Evolutionary conservation across 2,797 vertebrate genomes (phyloP).

Genomic region (Brachyrhaphis roseni): DNA sequence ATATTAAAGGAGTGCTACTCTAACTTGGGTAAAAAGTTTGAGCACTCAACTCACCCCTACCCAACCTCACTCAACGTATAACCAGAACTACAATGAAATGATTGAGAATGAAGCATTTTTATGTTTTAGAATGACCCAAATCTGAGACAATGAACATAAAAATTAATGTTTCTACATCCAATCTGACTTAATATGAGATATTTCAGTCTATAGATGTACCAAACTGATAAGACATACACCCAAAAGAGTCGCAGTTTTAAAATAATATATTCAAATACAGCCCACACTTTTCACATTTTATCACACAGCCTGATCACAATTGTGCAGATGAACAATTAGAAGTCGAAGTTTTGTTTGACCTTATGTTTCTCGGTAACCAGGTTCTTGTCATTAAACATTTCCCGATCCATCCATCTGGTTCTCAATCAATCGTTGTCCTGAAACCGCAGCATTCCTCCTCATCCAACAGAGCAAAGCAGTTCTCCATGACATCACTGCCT

Average conservation of each 20-base stretch:
- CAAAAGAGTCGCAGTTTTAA: not conserved
- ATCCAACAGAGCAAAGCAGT: conserved; percentile 61
- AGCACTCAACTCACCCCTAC: too few species aligned
- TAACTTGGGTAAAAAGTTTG: too few species aligned
- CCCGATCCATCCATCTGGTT: conserved; percentile 46
- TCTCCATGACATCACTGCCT: conserved; percentile 78
- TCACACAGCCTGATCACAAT: not conserved
- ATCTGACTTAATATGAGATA: not conserved
- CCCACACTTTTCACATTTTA: not conserved
- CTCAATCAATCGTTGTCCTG: conserved; percentile 41
- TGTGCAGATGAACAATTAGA: not conserved
- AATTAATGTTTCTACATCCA: not conserved
- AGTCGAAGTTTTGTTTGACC: conserved; percentile 4
- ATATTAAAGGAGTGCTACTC: too few species aligned
- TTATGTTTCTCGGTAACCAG: conserved; percentile 34
- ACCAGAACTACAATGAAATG: not conserved
- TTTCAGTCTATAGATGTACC: not conserved
- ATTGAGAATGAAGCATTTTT: not conserved
- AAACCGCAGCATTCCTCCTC: conserved; percentile 79
- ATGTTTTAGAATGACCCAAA: not conserved
- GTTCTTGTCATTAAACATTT: conserved; percentile 43
- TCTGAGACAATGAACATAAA: not conserved
- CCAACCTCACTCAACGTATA: not conserved
- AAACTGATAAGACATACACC: not conserved
- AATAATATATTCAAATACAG: not conserved